Conservation (phyloP, 2,113 vertebrate species). For the Neolamprologus ventralis region DNA sequence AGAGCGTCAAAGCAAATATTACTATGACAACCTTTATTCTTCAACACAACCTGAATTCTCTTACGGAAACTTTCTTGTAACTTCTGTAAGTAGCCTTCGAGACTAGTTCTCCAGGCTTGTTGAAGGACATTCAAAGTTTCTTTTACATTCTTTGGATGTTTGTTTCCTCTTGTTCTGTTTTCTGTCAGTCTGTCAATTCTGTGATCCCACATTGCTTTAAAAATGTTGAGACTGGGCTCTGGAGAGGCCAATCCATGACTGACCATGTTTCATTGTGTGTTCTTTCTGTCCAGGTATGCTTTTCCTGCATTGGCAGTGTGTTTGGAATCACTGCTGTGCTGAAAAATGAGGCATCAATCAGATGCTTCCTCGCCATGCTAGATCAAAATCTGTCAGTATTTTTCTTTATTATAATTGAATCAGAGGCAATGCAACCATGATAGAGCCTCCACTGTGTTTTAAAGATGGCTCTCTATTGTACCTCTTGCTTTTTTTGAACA, state of each 20-base stretch:
- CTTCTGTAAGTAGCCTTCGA: not conserved
- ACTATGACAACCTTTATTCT: not conserved
- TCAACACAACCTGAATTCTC: not conserved
- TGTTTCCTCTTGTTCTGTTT: not conserved
- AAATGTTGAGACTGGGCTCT: not conserved
- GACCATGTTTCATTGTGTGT: not conserved
- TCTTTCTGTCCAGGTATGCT: fast-evolving
- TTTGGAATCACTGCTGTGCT: not conserved
- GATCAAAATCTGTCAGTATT: not conserved
- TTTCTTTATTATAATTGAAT: not conserved
- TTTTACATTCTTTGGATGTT: not conserved
- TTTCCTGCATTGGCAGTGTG: not conserved
- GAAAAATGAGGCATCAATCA: not conserved
- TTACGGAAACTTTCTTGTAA: fast-evolving
- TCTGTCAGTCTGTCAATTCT: not conserved
- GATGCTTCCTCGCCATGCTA: not conserved
- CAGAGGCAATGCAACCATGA: not conserved
- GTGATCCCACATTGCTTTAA: not conserved
- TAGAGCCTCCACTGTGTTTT: not conserved
- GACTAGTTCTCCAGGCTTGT: not conserved
- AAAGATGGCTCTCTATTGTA: not conserved
- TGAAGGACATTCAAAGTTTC: not conserved
- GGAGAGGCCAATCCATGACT: not conserved
- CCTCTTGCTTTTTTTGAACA: not conserved
- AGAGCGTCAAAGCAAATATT: not conserved